A percentile compares a stretch with the other conserved stretches of the same genome.
Evolutionary conservation across 2,113 vertebrate genomes (phyloP).

Genomic region (Mesocricetus auratus): DNA sequence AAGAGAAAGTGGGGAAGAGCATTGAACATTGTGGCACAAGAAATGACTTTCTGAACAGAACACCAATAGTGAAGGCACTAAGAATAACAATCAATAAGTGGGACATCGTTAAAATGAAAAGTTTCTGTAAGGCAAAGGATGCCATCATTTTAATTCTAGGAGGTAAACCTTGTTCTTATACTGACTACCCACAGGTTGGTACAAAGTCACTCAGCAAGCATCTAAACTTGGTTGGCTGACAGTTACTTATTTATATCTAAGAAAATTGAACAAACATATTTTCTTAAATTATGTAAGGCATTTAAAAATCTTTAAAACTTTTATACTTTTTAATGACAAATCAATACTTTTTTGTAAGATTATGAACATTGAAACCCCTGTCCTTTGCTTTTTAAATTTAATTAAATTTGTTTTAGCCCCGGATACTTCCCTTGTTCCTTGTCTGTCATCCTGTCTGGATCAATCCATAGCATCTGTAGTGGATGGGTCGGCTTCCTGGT

Average conservation of each 20-base stretch:
- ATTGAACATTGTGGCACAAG: neutral
- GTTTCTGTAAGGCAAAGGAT: neutral
- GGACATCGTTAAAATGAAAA: neutral
- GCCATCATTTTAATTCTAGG: neutral
- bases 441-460: slow-evolving; percentile 33
- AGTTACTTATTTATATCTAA: neutral
- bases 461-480: neutral
- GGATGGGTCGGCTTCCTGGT: slow-evolving; percentile 19
- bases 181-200: too few relatives aligned
- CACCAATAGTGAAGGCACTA: neutral
- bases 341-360: neutral
- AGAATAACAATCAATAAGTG: neutral
- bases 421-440: neutral
- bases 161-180: neutral
- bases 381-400: neutral
- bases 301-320: neutral
- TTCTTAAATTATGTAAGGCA: neutral
- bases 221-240: neutral
- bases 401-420: neutral
- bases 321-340: neutral
- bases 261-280: neutral
- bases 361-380: neutral
- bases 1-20: neutral
- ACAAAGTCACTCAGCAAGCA: neutral
- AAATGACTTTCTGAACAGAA: neutral